Base-by-base conservation (phyloP, 2,113 vertebrate genomes). In the Grantiella picta region DNA sequence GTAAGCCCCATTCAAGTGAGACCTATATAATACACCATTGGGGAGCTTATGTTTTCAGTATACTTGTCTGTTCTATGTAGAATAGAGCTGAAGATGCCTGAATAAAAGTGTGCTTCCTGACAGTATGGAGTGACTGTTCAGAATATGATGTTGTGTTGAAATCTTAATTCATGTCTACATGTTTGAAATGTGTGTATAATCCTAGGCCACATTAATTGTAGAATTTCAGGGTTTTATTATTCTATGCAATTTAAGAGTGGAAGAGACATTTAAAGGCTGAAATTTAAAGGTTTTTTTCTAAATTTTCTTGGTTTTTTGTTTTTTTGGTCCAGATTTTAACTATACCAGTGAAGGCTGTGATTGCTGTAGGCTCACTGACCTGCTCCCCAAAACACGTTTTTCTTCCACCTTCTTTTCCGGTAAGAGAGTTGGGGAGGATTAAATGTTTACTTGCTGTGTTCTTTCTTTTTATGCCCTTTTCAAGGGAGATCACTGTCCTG, bases 401-500 rank as follows among this genome's bases (percentile, higher is more conserved):
- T 83, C 98, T 99, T 94, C 99, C 98, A n/a, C 96, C 98, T 68
- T 98, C 99, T 47, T 99, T 99, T 97, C 99, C 99, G 45, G 99
- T 99, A 98, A 99, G 99, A 89, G 18, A 76, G 1, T 72, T 86
- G 31, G 42, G n/a, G 23, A 82, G 33, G 12, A 57, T 70, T 83
- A 65, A 25, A 50, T 49, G 20, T 60, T 91, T 90, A 22, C 24
- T 63, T 94, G 40, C 5, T 77, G 1, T 42, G 8, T 8, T 83
- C 38, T 92, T 64, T 80, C 27, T 89, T 83, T 64, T 19, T 69
- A 18, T 77, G 15, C 36, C 13, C 6, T 70, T 86, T 77, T 70
- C 28, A 75, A 28, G 13, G 47, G 38, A 42, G 63, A 40, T 38
- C 1, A 2, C 23, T 72, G 24, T 35, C 49, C n/a, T 76, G 38